Evolutionary conservation across 2,113 vertebrate genomes (phyloP).

Genomic region (Ammodytes marinus): DNA sequence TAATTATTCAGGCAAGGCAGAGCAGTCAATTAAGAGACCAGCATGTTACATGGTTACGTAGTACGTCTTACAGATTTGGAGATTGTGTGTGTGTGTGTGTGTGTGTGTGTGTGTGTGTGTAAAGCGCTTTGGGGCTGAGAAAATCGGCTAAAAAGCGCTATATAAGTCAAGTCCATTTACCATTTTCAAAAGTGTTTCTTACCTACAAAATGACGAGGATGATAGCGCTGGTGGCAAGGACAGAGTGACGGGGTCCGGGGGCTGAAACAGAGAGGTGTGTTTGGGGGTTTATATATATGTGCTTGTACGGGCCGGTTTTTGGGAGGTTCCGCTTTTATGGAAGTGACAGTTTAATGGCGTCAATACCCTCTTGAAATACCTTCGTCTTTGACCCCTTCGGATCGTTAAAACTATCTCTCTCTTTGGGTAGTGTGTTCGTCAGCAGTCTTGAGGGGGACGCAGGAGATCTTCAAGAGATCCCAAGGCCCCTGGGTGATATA

Average conservation of each 20-base stretch:
- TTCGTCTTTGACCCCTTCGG: slow-evolving; percentile 67
- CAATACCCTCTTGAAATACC: slow-evolving; percentile 83
- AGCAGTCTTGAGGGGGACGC: neutral
- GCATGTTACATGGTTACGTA: too few relatives aligned
- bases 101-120: too few relatives aligned
- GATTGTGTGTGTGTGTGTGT: too few relatives aligned
- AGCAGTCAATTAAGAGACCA: too few relatives aligned
- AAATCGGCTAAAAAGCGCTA: too few relatives aligned
- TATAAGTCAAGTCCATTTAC: too few relatives aligned
- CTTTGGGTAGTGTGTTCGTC: neutral
- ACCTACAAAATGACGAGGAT: slow-evolving; percentile 80
- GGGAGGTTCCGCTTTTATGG: slow-evolving; percentile 88
- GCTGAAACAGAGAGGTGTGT: slow-evolving; percentile 62
- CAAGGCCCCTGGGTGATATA: too few relatives aligned
- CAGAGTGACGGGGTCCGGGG: slow-evolving; percentile 46
- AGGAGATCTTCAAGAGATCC: neutral
- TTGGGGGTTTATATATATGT: slow-evolving; percentile 65
- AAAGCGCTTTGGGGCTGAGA: too few relatives aligned
- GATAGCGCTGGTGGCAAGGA: slow-evolving; percentile 72
- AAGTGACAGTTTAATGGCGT: slow-evolving; percentile 87
- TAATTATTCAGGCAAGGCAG: too few relatives aligned
- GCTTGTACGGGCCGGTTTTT: slow-evolving; percentile 6
- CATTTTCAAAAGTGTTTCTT: slow-evolving; percentile 75
- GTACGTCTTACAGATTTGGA: too few relatives aligned
- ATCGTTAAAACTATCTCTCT: slow-evolving; percentile 33